Conservation (phyloP, 2,888 invertebrate genomes). For the Athripsodes cinereus region DNA sequence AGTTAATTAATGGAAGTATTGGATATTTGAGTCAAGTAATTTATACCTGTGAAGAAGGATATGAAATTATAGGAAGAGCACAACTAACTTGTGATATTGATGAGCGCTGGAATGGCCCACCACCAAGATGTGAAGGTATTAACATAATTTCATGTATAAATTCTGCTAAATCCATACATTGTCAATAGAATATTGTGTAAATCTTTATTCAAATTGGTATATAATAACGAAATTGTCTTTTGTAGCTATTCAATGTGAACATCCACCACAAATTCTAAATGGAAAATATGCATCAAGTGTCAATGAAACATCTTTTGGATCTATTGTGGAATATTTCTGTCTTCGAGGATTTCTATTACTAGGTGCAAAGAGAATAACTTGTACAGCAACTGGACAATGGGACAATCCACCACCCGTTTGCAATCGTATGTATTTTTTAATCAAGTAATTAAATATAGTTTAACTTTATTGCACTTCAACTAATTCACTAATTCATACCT, state of each 20-base stretch:
- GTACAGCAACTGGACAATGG: slow-evolving; percentile 73
- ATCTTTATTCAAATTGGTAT: neutral
- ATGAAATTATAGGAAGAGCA: slow-evolving; percentile 78
- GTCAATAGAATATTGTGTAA: neutral
- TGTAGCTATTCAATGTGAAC: slow-evolving; percentile 66
- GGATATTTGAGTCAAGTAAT: slow-evolving; percentile 83
- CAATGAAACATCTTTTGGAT: slow-evolving; percentile 63
- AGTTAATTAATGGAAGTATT: slow-evolving; percentile 76
- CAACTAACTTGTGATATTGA: slow-evolving; percentile 85
- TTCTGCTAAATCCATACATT: neutral
- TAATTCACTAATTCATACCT: too few relatives aligned
- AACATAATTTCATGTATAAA: neutral
- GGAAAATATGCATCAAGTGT: slow-evolving; percentile 49
- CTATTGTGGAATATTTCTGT: slow-evolving; percentile 71
- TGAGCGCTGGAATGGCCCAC: slow-evolving; percentile 90
- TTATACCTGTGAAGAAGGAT: slow-evolving; percentile 76
- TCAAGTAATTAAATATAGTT: too few relatives aligned
- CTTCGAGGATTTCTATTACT: slow-evolving; percentile 60
- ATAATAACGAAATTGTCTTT: slow-evolving; percentile 5
- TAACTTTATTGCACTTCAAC: too few relatives aligned
- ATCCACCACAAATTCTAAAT: slow-evolving; percentile 59
- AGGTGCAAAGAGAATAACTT: slow-evolving; percentile 62
- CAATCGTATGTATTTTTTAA: too few relatives aligned
- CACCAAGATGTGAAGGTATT: slow-evolving; percentile 78
- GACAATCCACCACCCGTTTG: slow-evolving; percentile 72